Conservation (phyloP, 2,113 vertebrate species). For the Aldabrachelys gigantea region DNA sequence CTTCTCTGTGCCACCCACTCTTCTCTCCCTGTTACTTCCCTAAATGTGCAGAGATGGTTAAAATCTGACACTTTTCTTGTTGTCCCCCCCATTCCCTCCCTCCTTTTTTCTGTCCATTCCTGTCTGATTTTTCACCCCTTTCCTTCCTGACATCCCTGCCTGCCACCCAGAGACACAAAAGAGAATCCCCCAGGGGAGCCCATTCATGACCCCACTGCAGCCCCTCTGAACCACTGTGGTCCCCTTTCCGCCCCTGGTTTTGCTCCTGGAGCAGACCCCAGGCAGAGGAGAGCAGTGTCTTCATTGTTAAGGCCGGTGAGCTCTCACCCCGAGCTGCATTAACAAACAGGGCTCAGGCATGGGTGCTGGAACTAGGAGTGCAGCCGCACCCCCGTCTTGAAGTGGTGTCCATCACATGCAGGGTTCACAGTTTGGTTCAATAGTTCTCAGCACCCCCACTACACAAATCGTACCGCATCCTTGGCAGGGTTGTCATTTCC, state of each 20-base stretch:
- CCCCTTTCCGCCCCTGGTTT: neutral
- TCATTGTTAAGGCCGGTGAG: neutral
- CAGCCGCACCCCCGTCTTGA: too few relatives aligned
- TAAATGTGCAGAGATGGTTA: neutral
- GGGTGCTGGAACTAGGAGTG: too few relatives aligned
- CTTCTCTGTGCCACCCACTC: neutral
- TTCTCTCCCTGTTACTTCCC: neutral
- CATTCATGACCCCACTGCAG: neutral
- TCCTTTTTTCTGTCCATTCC: neutral
- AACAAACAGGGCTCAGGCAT: neutral
- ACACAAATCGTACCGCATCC: too few relatives aligned
- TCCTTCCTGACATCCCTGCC: neutral
- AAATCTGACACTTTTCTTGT: neutral
- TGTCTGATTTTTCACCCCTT: neutral
- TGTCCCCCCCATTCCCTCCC: neutral
- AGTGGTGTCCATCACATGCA: too few relatives aligned
- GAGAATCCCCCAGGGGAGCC: neutral
- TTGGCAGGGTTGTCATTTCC: too few relatives aligned
- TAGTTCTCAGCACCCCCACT: too few relatives aligned
- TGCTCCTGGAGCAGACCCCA: neutral
- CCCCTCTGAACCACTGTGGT: neutral
- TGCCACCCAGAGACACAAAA: neutral
- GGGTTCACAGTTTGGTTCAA: too few relatives aligned
- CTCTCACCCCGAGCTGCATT: neutral
- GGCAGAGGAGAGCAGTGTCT: neutral